A percentile compares a stretch with the other conserved stretches of the same genome.
Conservation (phyloP, 2,888 invertebrate species). For the Aphidius colemani region DNA sequence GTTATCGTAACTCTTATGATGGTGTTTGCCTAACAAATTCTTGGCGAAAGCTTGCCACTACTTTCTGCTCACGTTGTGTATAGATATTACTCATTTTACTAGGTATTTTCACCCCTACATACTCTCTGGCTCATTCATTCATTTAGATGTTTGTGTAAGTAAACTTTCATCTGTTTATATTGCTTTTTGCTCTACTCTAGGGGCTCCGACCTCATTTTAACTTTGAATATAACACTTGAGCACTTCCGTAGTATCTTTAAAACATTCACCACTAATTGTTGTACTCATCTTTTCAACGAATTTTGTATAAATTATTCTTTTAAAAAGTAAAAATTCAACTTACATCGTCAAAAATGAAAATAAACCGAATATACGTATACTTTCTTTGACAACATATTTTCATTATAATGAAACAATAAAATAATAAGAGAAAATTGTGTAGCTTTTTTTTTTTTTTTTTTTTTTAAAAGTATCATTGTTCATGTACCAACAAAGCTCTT, state of each 20-base stretch:
- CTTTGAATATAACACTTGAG: no score
- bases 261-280: constrained; percentile 38
- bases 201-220: constrained; percentile 18
- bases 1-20: constrained; percentile 50
- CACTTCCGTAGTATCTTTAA: constrained; percentile 24
- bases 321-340: no score
- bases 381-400: no score
- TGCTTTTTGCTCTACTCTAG: background rate
- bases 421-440: no score
- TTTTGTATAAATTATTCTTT: no score
- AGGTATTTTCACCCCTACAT: constrained; percentile 16
- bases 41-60: constrained; percentile 35
- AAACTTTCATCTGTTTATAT: constrained; percentile 24
- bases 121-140: constrained; percentile 12
- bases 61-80: constrained; percentile 21
- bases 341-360: no score
- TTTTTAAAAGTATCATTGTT: no score
- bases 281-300: constrained; percentile 8
- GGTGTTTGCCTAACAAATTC: constrained; percentile 55
- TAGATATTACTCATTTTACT: background rate
- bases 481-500: no score
- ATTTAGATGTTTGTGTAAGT: constrained; percentile 21
- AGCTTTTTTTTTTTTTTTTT: no score
- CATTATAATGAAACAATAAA: no score
- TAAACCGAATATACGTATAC: no score